Evolutionary conservation across 1,140 invertebrate species (phyloP).

Genomic region (Proales similis): DNA sequence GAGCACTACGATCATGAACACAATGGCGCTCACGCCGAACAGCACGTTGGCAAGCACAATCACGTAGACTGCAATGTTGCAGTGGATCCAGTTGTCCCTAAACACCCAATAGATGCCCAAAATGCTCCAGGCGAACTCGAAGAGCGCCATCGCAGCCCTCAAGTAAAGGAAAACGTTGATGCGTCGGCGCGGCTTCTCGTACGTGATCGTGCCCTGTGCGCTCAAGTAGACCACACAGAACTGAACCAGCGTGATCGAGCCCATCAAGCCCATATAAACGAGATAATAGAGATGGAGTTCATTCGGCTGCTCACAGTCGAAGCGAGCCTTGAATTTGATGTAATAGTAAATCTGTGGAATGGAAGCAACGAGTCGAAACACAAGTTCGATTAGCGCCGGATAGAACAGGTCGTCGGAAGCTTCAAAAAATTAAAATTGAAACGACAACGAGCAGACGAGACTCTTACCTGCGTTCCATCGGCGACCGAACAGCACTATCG

Average conservation of each 20-base stretch:
- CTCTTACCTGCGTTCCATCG: conserved; percentile 36
- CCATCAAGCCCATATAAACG: neutral
- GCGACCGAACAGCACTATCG: conserved; percentile 13
- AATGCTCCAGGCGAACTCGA: conserved; percentile 10
- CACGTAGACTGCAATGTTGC: conserved; percentile 5
- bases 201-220: conserved; percentile 22
- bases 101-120: conserved; percentile 12
- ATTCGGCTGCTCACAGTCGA: conserved; percentile 21
- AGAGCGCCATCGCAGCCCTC: neutral
- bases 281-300: conserved; percentile 23
- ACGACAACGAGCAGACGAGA: too few relatives aligned
- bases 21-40: conserved; percentile 3
- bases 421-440: neutral
- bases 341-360: conserved; percentile 11
- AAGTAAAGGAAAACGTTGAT: conserved; percentile 11
- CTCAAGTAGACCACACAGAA: neutral
- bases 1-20: neutral
- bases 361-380: conserved; percentile 1
- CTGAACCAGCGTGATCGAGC: conserved; percentile 4
- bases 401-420: conserved; percentile 31
- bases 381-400: conserved; percentile 12
- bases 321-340: conserved; percentile 8
- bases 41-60: conserved; percentile 4
- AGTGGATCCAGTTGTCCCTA: conserved; percentile 10
- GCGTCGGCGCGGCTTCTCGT: neutral